Conservation (phyloP, 2,797 vertebrate genomes). For the Anomalospiza imberbis region DNA sequence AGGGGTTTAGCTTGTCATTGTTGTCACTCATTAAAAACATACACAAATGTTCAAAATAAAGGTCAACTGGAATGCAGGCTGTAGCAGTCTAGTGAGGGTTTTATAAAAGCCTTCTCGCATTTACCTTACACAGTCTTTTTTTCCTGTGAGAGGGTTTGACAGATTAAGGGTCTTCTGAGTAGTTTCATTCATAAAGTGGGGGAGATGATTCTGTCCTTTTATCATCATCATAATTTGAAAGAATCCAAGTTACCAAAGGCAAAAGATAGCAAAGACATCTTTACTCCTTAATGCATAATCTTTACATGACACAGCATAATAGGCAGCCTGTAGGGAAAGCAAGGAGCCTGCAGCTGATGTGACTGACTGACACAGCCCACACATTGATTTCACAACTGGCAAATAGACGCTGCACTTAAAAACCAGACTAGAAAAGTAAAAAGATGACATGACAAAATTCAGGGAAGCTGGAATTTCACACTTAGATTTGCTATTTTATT, state of each 20-base stretch:
- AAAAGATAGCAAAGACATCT: neutral
- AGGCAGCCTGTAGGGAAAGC: neutral
- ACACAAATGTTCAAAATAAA: constrained; percentile 21
- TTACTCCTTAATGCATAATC: neutral
- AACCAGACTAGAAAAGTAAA: neutral
- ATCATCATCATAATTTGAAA: neutral
- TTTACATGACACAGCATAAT: neutral
- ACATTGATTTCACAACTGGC: neutral
- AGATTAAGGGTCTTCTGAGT: neutral
- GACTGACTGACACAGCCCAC: neutral
- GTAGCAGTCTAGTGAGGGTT: neutral
- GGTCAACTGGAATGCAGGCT: neutral
- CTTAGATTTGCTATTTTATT: neutral
- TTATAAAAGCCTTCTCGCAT: neutral
- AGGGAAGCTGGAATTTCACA: neutral
- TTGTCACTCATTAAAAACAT: neutral
- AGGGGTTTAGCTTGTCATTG: neutral
- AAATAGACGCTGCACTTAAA: neutral
- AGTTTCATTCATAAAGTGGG: neutral
- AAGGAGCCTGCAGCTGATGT: neutral
- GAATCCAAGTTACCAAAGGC: neutral
- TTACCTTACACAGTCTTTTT: neutral
- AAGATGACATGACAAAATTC: neutral
- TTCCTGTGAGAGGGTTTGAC: neutral
- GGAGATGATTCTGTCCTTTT: neutral